phyloP scores from a whole-genome alignment of 2,113 vertebrate genomes.

The Zapornia atra region DNA sequence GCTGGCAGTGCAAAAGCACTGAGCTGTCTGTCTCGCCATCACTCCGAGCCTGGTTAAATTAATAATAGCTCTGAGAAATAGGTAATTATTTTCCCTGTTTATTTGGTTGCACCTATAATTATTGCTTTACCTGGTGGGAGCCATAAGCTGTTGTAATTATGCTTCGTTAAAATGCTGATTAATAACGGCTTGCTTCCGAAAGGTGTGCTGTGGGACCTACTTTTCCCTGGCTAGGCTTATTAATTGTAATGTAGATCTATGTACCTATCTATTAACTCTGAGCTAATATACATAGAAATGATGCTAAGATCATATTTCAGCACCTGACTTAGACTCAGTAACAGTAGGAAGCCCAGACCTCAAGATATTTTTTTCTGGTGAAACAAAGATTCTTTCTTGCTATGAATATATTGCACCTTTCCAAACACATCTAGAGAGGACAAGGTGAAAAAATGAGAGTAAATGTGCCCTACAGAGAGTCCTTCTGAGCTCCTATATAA shows the following conservation, averaged over 20 bases:
- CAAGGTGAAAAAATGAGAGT: neutral
- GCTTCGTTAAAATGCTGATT: slow-evolving; percentile 79
- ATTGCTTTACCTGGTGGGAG: slow-evolving; percentile 75
- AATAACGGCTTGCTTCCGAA: slow-evolving; percentile 67
- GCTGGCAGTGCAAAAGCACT: neutral
- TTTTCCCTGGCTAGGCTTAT: slow-evolving; percentile 56
- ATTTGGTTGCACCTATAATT: slow-evolving; percentile 75
- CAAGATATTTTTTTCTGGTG: neutral
- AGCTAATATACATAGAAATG: slow-evolving; percentile 52
- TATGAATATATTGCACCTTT: neutral
- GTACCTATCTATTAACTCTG: slow-evolving; percentile 65
- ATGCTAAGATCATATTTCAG: slow-evolving; percentile 35
- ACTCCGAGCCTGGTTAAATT: slow-evolving; percentile 64
- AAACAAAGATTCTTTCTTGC: neutral
- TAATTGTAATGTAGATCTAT: slow-evolving; percentile 68
- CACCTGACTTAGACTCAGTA: neutral
- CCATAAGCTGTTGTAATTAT: slow-evolving; percentile 77
- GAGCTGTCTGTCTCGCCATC: slow-evolving; percentile 56
- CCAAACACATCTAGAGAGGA: neutral
- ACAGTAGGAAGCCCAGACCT: neutral
- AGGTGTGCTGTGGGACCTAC: slow-evolving; percentile 55
- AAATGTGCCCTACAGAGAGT: neutral
- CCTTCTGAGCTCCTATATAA: neutral
- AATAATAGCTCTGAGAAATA: slow-evolving; percentile 72
- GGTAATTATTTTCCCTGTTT: slow-evolving; percentile 71